phyloP scores from a whole-genome alignment of 2,113 vertebrate genomes.

The Podarcis raffonei region DNA sequence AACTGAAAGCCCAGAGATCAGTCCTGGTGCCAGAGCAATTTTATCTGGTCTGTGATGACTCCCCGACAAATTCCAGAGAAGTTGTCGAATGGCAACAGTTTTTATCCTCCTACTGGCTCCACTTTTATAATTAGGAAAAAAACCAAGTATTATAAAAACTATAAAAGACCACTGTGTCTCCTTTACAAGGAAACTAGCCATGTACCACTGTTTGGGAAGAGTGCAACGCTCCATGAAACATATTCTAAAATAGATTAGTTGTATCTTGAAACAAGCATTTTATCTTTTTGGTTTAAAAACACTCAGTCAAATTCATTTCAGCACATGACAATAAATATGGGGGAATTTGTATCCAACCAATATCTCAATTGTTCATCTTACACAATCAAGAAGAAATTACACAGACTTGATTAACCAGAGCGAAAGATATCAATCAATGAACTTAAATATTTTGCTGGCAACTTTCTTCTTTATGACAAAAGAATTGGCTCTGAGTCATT shows the following conservation, averaged over 20 bases:
- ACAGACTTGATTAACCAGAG: constrained; percentile 1
- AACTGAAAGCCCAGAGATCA: neutral
- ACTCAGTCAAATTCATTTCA: neutral
- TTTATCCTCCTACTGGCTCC: neutral
- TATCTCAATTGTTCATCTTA: constrained; percentile 56
- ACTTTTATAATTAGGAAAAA: neutral
- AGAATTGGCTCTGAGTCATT: neutral
- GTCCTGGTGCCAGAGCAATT: neutral
- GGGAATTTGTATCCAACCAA: constrained; percentile 22
- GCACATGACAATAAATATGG: constrained; percentile 19
- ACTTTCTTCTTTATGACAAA: neutral
- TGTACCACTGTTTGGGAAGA: neutral
- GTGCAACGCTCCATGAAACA: neutral
- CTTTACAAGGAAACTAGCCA: neutral
- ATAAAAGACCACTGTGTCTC: neutral
- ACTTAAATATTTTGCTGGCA: too few relatives aligned
- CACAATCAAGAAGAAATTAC: constrained; percentile 27
- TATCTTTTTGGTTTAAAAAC: constrained; percentile 20
- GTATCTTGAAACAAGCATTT: constrained; percentile 7
- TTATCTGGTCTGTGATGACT: neutral
- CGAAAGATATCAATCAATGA: neutral
- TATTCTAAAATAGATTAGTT: constrained; percentile 14
- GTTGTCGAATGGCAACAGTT: neutral
- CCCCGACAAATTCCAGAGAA: neutral
- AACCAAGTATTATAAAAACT: neutral